A percentile compares a stretch with the other conserved stretches of the same genome.
Evolutionary conservation across 2,888 invertebrate genomes (phyloP).

Genomic region (Metopia argyrocephala): DNA sequence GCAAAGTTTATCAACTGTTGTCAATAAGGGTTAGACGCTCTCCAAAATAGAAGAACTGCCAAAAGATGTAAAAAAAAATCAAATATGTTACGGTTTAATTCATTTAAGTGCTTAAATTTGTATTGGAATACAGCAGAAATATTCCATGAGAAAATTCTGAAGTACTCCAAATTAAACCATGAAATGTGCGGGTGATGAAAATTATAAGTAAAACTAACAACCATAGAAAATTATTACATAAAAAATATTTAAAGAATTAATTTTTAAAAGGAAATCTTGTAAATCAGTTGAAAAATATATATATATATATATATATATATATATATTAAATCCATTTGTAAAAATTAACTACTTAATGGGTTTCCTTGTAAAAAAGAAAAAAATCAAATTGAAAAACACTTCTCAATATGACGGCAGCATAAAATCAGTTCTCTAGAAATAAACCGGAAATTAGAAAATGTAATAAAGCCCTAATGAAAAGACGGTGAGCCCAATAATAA

Average conservation of each 20-base stretch:
- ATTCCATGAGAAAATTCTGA: constrained; percentile 4
- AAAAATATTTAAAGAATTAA: not conserved
- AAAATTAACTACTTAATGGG: constrained; percentile 34
- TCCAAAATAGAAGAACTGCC: not conserved
- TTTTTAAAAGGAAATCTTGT: constrained; percentile 13
- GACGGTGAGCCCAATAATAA: too few relatives aligned
- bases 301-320: too few relatives aligned
- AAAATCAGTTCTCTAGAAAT: too few relatives aligned
- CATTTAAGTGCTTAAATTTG: constrained; percentile 9
- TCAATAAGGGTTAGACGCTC: constrained; percentile 19
- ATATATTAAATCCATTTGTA: constrained; percentile 31
- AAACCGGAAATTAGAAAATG: too few relatives aligned
- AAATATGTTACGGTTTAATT: constrained; percentile 27
- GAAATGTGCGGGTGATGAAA: constrained; percentile 48
- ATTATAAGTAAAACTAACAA: not conserved
- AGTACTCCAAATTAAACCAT: constrained; percentile 37
- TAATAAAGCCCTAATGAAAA: too few relatives aligned
- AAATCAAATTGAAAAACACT: too few relatives aligned
- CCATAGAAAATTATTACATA: constrained; percentile 33
- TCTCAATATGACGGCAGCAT: too few relatives aligned
- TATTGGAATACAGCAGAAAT: not conserved
- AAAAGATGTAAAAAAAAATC: constrained; percentile 9
- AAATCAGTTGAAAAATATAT: constrained; percentile 5
- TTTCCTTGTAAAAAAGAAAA: too few relatives aligned
- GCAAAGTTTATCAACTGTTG: not conserved